Conservation (phyloP, 2,888 invertebrate species). For the Erebia ligea region DNA sequence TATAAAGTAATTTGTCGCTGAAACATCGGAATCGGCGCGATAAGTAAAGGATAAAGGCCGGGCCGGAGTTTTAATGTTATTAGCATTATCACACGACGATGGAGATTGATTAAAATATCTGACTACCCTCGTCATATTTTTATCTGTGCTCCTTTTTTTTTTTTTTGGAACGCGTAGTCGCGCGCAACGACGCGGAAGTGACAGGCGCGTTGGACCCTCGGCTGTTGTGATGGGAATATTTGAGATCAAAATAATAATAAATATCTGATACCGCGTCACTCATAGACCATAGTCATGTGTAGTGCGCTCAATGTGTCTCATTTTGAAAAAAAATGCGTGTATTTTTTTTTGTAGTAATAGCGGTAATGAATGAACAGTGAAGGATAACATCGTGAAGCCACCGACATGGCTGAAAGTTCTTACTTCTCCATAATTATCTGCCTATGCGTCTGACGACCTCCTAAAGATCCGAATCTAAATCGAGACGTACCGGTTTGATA, state of each 20-base stretch:
- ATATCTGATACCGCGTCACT: conserved; percentile 42
- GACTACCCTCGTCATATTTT: conserved; percentile 49
- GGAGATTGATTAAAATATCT: conserved; percentile 49
- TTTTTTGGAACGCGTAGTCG: conserved; percentile 44
- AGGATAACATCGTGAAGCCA: too few species aligned
- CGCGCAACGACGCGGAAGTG: conserved; percentile 52
- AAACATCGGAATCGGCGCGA: conserved; percentile 17
- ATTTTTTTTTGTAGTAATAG: neutral
- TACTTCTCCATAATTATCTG: too few species aligned
- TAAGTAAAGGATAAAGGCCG: neutral
- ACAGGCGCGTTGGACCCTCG: conserved; percentile 45
- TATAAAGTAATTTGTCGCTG: conserved; percentile 2
- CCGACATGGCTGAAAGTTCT: too few species aligned
- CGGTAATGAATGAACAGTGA: too few species aligned
- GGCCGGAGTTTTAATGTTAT: conserved; percentile 40
- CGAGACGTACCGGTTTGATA: too few species aligned
- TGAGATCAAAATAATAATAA: conserved; percentile 48
- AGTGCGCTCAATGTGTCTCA: conserved; percentile 32
- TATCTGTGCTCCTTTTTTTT: conserved; percentile 37
- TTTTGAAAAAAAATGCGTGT: conserved; percentile 28
- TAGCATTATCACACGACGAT: conserved; percentile 43
- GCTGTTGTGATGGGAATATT: conserved; percentile 48
- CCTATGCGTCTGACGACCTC: too few species aligned
- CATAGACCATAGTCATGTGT: conserved; percentile 25
- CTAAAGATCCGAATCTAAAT: too few species aligned